These are phyloP conservation scores for Tetramorium bicarinatum DNA, from an alignment of 2,888 invertebrate genomes.

Conservation along the genomic window DNA sequence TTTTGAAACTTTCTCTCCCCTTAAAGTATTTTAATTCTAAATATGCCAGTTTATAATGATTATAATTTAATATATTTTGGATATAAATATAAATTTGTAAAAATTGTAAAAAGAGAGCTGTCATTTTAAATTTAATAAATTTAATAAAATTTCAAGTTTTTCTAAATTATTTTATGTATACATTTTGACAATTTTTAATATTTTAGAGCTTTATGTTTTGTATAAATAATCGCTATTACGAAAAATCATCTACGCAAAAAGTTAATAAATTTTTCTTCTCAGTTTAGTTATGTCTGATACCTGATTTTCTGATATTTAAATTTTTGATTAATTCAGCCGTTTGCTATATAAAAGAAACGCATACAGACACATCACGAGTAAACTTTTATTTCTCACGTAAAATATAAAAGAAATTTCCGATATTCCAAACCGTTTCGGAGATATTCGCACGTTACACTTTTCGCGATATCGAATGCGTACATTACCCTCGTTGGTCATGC, in stretches of 20 bases:
- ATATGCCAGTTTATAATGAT: neutral
- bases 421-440: neutral
- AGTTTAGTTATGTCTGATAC: neutral
- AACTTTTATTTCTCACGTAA: neutral
- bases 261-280: neutral
- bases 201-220: neutral
- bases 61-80: neutral
- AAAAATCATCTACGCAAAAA: neutral
- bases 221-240: neutral
- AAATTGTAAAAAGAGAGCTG: neutral
- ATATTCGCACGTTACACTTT: conserved; percentile 40
- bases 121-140: neutral
- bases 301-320: conserved; percentile 4
- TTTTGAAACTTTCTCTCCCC: neutral
- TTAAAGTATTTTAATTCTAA: neutral
- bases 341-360: neutral
- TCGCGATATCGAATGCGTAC: conserved; percentile 12
- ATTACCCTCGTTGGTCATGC: neutral
- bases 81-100: conserved; percentile 7
- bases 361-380: neutral
- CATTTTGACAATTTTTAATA: neutral
- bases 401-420: neutral
- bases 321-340: neutral
- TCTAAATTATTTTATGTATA: neutral
- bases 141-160: neutral